These are phyloP conservation scores for Poeciliopsis turrubarensis DNA, from an alignment of 2,113 vertebrate genomes.

Conservation along the genomic window DNA sequence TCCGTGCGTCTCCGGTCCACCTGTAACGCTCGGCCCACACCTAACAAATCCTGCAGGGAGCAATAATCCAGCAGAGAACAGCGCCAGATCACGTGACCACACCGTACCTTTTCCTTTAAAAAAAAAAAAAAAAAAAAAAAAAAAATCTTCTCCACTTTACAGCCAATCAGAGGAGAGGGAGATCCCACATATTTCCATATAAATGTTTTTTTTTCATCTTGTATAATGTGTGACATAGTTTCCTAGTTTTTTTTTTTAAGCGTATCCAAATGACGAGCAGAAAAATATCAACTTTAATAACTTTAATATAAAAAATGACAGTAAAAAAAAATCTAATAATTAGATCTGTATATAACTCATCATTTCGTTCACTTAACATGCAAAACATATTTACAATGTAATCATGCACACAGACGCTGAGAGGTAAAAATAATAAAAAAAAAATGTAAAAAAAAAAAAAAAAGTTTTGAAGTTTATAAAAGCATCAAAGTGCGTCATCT, in stretches of 20 bases:
- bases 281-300: neutral
- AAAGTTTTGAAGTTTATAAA: neutral
- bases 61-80: constrained; percentile 17
- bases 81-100: constrained; percentile 50
- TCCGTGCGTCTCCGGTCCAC: constrained; percentile 39
- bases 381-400: neutral
- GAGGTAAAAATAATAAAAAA: neutral
- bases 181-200: neutral
- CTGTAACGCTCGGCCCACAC: constrained; percentile 50
- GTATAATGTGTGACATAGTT: too few relatives aligned
- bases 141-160: neutral
- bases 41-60: constrained; percentile 43
- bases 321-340: neutral
- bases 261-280: neutral
- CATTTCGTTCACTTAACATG: neutral
- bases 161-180: constrained; percentile 14
- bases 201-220: too few relatives aligned
- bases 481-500: constrained; percentile 38
- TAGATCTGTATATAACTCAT: neutral
- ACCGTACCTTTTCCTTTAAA: constrained; percentile 21
- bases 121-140: neutral
- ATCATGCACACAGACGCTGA: neutral
- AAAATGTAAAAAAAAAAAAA: neutral
- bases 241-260: too few relatives aligned
- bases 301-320: neutral